Conservation (phyloP, 1,140 invertebrate species). For the Drosophila busckii region DNA sequence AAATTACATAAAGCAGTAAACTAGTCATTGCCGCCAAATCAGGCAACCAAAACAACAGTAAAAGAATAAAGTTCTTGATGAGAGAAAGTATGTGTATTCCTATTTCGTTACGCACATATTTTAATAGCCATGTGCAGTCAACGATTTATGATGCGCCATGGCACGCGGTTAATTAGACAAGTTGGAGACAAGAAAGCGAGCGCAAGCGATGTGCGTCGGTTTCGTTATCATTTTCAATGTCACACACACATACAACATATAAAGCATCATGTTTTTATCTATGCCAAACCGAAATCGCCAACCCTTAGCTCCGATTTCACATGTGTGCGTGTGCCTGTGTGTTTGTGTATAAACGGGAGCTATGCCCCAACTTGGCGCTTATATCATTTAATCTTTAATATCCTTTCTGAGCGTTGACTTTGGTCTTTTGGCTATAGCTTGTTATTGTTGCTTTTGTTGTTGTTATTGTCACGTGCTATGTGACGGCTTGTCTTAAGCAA, state of each 20-base stretch:
- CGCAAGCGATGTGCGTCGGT: constrained; percentile 29
- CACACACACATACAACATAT: constrained; percentile 45
- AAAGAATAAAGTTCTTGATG: too few species aligned
- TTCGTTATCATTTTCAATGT: constrained; percentile 71
- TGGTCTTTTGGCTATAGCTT: constrained; percentile 48
- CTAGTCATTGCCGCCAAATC: too few species aligned
- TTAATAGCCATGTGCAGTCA: constrained; percentile 69
- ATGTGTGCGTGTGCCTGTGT: constrained; percentile 11
- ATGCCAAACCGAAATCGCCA: constrained; percentile 32
- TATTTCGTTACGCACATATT: constrained; percentile 48
- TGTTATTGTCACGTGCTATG: constrained; percentile 45
- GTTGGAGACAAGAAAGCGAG: constrained; percentile 15
- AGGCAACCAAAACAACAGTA: too few species aligned
- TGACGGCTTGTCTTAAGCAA: constrained; percentile 56
- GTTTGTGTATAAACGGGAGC: constrained; percentile 2
- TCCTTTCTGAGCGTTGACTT: constrained; percentile 72
- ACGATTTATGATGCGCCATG: constrained; percentile 74
- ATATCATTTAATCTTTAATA: constrained; percentile 77
- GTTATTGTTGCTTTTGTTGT: constrained; percentile 34
- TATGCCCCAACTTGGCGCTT: constrained; percentile 55
- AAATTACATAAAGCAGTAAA: too few species aligned
- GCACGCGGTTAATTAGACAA: constrained; percentile 73
- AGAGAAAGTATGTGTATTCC: constrained; percentile 13
- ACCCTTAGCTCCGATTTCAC: constrained; percentile 62
- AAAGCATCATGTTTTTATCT: constrained; percentile 53